Conservation (phyloP, 2,113 vertebrate genomes). For the Engystomops pustulosus region DNA sequence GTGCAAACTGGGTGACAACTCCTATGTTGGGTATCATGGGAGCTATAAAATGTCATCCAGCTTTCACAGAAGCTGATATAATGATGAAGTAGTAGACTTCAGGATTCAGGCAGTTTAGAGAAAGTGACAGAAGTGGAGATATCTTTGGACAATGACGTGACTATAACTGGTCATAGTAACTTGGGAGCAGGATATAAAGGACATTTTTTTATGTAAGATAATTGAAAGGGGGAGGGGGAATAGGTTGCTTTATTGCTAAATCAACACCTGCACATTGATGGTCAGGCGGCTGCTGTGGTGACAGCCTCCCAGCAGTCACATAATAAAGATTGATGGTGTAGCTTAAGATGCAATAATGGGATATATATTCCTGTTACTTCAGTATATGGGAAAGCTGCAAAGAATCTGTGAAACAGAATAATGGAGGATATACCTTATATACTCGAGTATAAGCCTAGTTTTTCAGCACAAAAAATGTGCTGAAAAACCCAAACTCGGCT, state of each 20-base stretch:
- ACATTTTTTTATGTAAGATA: neutral
- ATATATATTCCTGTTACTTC: slow-evolving; percentile 12
- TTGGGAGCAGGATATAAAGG: neutral
- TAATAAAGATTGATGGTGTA: slow-evolving; percentile 33
- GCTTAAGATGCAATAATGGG: neutral
- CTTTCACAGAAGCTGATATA: neutral
- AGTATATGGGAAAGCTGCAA: neutral
- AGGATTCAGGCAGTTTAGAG: neutral
- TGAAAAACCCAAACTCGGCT: too few species aligned
- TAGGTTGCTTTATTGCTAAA: neutral
- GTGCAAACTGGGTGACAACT: neutral
- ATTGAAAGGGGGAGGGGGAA: slow-evolving; percentile 11
- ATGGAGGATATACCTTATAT: too few species aligned
- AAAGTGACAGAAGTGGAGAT: neutral
- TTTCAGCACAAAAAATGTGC: too few species aligned
- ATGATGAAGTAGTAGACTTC: neutral
- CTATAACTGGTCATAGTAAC: neutral
- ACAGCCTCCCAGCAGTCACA: neutral
- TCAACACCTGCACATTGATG: slow-evolving; percentile 13
- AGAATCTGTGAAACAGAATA: too few species aligned
- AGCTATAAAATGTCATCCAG: neutral
- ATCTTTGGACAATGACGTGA: neutral
- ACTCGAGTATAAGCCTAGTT: too few species aligned
- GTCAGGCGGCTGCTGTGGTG: neutral
- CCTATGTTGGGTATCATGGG: neutral